Percentiles rank a stretch among this genome's conserved stretches.
phyloP scores from a whole-genome alignment of 2,888 invertebrate species.

The Brachynemurus nebulosus region DNA sequence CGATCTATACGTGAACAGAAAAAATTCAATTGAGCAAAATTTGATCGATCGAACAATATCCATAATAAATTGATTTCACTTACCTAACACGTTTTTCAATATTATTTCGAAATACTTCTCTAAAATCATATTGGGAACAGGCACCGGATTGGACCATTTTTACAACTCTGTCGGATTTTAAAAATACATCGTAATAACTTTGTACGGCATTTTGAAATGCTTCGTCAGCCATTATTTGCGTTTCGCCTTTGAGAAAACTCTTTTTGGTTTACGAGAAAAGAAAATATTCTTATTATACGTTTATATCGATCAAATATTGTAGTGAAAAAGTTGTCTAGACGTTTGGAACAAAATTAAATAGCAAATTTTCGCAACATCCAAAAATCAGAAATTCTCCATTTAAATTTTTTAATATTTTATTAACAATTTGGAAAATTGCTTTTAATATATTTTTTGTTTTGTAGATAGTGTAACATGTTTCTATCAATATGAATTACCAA shows the following conservation, averaged over 20 bases:
- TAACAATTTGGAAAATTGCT: no score
- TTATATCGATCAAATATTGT: no score
- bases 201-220: conserved; percentile 99
- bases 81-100: conserved; percentile 95
- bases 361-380: no score
- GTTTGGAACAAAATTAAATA: no score
- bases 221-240: conserved; percentile 94
- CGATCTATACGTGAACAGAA: conserved; percentile 43
- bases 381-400: no score
- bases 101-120: conserved; percentile 96
- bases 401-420: no score
- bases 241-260: conserved; percentile 94
- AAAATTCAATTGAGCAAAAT: not conserved
- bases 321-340: no score
- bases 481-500: no score
- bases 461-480: no score
- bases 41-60: not conserved
- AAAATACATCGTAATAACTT: conserved; percentile 88
- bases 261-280: no score
- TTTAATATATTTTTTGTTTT: no score
- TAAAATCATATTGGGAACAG: conserved; percentile 95
- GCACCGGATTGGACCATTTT: conserved; percentile 97
- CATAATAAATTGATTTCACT: conserved; percentile 10
- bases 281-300: no score
- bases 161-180: conserved; percentile 90